These are phyloP conservation scores for Zaprionus gabonicus DNA, from an alignment of 1,140 invertebrate genomes.

Conservation along the genomic window DNA sequence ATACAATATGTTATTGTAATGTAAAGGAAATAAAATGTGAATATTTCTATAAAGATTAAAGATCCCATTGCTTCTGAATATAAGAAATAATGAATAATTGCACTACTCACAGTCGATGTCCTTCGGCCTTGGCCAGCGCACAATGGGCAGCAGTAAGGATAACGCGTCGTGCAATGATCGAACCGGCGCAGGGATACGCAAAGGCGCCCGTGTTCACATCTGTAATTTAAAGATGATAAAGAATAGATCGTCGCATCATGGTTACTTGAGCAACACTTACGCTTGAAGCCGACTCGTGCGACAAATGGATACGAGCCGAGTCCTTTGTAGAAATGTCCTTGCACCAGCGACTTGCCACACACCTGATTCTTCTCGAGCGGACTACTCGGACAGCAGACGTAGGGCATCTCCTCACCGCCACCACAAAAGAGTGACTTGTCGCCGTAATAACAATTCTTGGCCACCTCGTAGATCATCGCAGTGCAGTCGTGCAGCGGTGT, in stretches of 20 bases:
- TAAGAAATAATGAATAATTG: no score
- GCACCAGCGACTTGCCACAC: constrained; percentile 88
- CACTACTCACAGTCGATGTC: constrained; percentile 87
- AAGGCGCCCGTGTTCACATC: constrained; percentile 87
- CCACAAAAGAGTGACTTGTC: constrained; percentile 83
- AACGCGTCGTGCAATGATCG: constrained; percentile 87
- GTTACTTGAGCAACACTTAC: constrained; percentile 80
- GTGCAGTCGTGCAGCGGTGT: constrained; percentile 81
- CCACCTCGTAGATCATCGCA: constrained; percentile 78
- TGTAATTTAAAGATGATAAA: constrained; percentile 61
- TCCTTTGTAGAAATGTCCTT: constrained; percentile 87
- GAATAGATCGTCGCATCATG: background rate
- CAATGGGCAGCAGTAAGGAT: constrained; percentile 90
- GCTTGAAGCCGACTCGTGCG: constrained; percentile 88
- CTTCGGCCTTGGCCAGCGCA: constrained; percentile 88
- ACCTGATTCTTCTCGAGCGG: constrained; percentile 81
- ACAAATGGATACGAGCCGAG: constrained; percentile 89
- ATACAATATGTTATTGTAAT: no score
- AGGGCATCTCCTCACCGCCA: constrained; percentile 77
- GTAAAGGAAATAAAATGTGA: no score
- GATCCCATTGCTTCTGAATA: no score
- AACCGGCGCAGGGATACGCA: constrained; percentile 89
- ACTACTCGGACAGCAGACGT: constrained; percentile 83
- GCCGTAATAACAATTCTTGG: constrained; percentile 79
- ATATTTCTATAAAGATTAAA: no score